Evolutionary conservation across 2,888 invertebrate species (phyloP).

Genomic region (Myopa tessellatipennis): DNA sequence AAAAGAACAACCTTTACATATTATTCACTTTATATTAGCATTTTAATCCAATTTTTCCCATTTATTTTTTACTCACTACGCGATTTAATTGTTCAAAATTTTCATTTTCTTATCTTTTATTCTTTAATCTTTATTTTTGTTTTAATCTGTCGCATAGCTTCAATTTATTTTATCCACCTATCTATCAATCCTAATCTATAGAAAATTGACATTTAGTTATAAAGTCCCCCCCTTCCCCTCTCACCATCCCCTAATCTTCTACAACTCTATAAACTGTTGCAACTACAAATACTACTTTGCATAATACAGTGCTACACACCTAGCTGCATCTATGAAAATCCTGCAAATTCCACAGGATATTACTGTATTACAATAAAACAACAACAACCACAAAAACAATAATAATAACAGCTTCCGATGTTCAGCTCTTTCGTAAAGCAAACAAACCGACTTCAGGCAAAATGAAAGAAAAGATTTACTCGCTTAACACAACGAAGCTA

Average conservation of each 20-base stretch:
- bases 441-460: background rate
- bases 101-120: background rate
- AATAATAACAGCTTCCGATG: background rate
- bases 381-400: background rate
- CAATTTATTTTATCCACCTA: background rate
- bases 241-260: background rate
- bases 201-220: conserved; percentile 32
- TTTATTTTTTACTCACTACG: no score
- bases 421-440: background rate
- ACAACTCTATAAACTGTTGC: background rate
- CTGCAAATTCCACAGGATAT: conserved; percentile 24
- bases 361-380: background rate
- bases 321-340: conserved; percentile 6
- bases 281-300: background rate
- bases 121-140: background rate
- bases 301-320: background rate
- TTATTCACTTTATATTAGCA: no score
- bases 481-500: conserved; percentile 4
- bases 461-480: background rate
- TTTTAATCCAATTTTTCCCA: background rate
- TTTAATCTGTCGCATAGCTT: background rate
- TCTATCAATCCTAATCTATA: background rate
- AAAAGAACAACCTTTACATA: no score
- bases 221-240: background rate
- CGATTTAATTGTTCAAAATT: background rate